Base-by-base conservation (phyloP, 2,888 invertebrate species). In the Scrobipalpa costella region DNA sequence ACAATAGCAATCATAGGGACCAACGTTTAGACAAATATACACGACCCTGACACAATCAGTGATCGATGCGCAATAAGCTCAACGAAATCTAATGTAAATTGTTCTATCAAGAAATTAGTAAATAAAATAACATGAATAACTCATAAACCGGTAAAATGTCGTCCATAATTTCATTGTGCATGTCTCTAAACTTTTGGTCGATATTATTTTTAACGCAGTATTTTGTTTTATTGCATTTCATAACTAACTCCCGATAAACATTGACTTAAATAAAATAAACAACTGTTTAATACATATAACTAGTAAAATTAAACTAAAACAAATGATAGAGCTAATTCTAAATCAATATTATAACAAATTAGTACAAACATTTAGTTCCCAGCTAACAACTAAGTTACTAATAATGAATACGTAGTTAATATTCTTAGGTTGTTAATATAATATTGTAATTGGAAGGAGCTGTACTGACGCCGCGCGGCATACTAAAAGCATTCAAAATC, bases 1-100 rank as follows among this genome's bases (percentile, higher is more conserved):
- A 86, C 89, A 88, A 90, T 90, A 90, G 88, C 85, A 89, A 90
- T 85, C 83, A 85, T 89, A 88, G 91, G 91, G 91, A 91, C 90
- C 90, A 90, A 91, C 81, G 85, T 90, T 90, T 91, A 90, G 89
- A 90, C 81, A 89, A 90, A 87, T 90, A 90, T 90, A 87, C 85
- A 87, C 76, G 80, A 83, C 81, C 81, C 80, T 76, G 80, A 78
- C 79, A 82, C 81, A 79, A 78, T 72, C 81, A 79, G 78, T 72
- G 72, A 76, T 74, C 79, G 74, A 75, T 77, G 77, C 81, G 83
- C 80, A 80, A 78, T 75, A 79, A 79, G 75, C 79, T 84, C 83
- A 83, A 83, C 78, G 78, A 85, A 86, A 73, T 67, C 66, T 71
- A 77, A 73, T 69, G 68, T 66, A 66, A 68, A 73, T 55, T 71